Base-by-base conservation (phyloP, 2,888 invertebrate genomes). In the Rhagonycha fulva region DNA sequence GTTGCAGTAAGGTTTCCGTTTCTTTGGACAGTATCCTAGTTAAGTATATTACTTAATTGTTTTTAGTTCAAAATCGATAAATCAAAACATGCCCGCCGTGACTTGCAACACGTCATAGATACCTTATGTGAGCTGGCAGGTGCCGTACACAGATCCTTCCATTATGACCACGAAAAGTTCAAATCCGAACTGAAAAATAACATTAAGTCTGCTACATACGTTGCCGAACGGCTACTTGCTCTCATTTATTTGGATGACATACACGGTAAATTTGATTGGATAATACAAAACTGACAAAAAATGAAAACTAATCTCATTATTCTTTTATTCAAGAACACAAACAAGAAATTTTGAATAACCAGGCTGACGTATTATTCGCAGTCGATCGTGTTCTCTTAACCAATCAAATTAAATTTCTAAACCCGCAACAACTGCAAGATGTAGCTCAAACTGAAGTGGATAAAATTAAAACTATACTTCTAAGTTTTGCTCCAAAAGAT, bases 1-100 rank as follows among this genome's bases (percentile, higher is more conserved):
- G n/a, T 47, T 7, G 2, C 47, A n/a, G 47, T 47, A 47, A n/a
- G 47, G n/a, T n/a, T n/a, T 5, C 7, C 19, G 2, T n/a, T n/a
- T 9, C 2, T n/a, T 2, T 2, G 7, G n/a, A n/a, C 9, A 1
- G 7, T 1, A 7, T n/a, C 0, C 5, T n/a, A n/a, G n/a, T 47
- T 47, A n/a, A n/a, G n/a, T n/a, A n/a, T n/a, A n/a, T n/a, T 47
- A 19, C 2, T 2, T 5, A n/a, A 7, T 19, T n/a, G 0, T 47
- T n/a, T 32, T 32, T 5, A 47, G 47, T n/a, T 47, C 1, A 47
- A 47, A 47, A n/a, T 47, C n/a, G 47, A 47, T n/a, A 47, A 47
- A 2, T 5, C 47, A 7, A 47, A 47, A 47, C 47, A 12, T 12
- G 12, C 4, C 4, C 32, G 11, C 0, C 12, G 4, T 32, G 12